A percentile compares a stretch with the other conserved stretches of the same genome.
These are phyloP conservation scores for Helobdella robusta DNA, from an alignment of 2,888 invertebrate species.

Conservation along the genomic window DNA sequence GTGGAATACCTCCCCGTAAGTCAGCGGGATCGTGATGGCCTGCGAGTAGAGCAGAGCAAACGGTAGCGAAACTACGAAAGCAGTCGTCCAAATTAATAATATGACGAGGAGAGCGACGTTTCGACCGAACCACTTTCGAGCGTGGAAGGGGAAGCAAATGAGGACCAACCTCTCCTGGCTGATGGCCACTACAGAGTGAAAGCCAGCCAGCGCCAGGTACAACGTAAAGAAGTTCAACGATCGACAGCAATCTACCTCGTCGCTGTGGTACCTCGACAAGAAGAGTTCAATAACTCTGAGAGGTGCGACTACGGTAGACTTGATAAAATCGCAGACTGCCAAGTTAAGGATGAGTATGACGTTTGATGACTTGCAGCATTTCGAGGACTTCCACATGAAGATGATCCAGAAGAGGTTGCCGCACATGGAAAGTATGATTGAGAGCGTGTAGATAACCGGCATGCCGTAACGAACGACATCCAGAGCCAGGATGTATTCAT, in stretches of 20 bases:
- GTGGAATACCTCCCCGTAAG: neutral
- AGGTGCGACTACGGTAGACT: slow-evolving; percentile 24
- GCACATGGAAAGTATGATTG: slow-evolving; percentile 24
- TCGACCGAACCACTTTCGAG: slow-evolving; percentile 29
- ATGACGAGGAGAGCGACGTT: slow-evolving; percentile 22
- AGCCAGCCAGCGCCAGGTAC: slow-evolving; percentile 29
- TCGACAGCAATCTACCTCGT: slow-evolving; percentile 26
- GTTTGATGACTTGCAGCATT: slow-evolving; percentile 29
- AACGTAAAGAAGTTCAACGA: slow-evolving; percentile 26
- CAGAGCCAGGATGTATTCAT: slow-evolving; percentile 29
- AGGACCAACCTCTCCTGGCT: slow-evolving; percentile 32
- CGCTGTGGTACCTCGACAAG: slow-evolving; percentile 15
- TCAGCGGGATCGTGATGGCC: slow-evolving; percentile 21
- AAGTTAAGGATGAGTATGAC: slow-evolving; percentile 31
- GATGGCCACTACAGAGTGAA: slow-evolving; percentile 31
- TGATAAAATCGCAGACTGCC: slow-evolving; percentile 31
- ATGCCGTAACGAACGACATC: slow-evolving; percentile 29
- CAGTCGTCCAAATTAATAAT: slow-evolving; percentile 27
- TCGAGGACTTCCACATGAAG: slow-evolving; percentile 24
- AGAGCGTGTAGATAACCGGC: slow-evolving; percentile 26
- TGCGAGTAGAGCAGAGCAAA: slow-evolving; percentile 28
- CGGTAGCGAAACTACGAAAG: slow-evolving; percentile 26
- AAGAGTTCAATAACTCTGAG: slow-evolving; percentile 29
- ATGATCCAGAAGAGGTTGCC: slow-evolving; percentile 31
- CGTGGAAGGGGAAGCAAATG: slow-evolving; percentile 31